Conservation (phyloP, 2,888 invertebrate species). For the Apamea crenata region DNA sequence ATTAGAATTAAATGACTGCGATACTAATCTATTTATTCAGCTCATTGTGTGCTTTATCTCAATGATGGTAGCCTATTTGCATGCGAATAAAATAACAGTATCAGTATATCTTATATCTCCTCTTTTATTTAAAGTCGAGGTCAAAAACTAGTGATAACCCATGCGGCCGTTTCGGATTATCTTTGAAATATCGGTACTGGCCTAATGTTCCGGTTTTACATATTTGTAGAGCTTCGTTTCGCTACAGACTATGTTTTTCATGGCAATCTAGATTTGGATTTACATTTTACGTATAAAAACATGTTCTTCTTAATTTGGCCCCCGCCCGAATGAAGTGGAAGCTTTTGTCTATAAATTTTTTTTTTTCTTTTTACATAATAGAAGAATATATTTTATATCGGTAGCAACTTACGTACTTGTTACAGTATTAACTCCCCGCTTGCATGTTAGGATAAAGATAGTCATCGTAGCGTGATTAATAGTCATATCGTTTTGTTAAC, state of each 20-base stretch:
- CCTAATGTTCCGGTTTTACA: conserved; percentile 40
- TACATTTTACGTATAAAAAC: background rate
- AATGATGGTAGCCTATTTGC: conserved; percentile 75
- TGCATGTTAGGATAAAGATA: conserved; percentile 74
- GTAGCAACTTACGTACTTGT: conserved; percentile 24
- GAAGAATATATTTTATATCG: background rate
- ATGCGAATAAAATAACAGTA: conserved; percentile 77
- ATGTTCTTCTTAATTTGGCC: background rate
- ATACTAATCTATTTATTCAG: conserved; percentile 70
- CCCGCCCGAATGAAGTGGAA: background rate
- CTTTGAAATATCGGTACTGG: conserved; percentile 41
- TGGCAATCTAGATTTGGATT: conserved; percentile 16
- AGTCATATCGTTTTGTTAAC: conserved; percentile 84
- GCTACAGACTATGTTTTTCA: conserved; percentile 18
- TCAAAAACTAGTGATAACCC: conserved; percentile 52
- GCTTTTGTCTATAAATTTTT: background rate
- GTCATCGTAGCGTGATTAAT: conserved; percentile 80
- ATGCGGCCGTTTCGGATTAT: conserved; percentile 31
- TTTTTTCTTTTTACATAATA: background rate
- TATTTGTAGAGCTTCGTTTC: conserved; percentile 19
- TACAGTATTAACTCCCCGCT: conserved; percentile 40
- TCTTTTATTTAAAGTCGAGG: conserved; percentile 66
- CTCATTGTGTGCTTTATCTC: conserved; percentile 73
- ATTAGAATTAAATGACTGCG: conserved; percentile 59
- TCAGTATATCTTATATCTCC: conserved; percentile 69